Percentiles rank a stretch among this genome's conserved stretches.
phyloP scores from a whole-genome alignment of 2,113 vertebrate species.

The Eurystomus gularis region DNA sequence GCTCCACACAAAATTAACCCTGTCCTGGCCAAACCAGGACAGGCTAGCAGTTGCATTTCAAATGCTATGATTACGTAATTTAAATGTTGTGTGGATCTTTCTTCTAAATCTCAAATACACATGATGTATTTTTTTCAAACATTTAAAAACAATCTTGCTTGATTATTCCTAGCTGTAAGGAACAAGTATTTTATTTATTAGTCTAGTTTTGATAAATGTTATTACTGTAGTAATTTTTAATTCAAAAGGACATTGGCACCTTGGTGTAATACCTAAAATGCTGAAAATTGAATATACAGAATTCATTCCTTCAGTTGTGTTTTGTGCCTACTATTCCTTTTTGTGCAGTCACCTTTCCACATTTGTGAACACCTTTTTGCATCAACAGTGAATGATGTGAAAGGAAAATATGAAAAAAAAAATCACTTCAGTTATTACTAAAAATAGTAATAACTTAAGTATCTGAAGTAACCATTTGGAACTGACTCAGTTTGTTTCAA shows the following conservation, averaged over 20 bases:
- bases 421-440: background rate
- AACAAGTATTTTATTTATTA: background rate
- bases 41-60: background rate
- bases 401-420: background rate
- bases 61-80: background rate
- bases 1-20: no score
- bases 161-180: background rate
- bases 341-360: background rate
- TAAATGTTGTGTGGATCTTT: background rate
- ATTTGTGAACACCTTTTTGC: background rate
- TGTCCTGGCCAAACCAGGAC: no score
- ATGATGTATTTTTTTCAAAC: background rate
- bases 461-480: background rate
- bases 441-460: background rate
- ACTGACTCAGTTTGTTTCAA: background rate
- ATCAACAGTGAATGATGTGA: background rate
- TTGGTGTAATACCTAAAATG: background rate
- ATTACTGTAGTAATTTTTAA: background rate
- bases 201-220: background rate
- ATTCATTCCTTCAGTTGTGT: background rate
- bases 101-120: background rate
- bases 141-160: background rate
- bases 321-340: accelerated
- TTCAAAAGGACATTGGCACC: background rate
- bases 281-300: background rate